phyloP scores from a whole-genome alignment of 64 coral and sea anemone genomes.

The Pocillopora damicornis region DNA sequence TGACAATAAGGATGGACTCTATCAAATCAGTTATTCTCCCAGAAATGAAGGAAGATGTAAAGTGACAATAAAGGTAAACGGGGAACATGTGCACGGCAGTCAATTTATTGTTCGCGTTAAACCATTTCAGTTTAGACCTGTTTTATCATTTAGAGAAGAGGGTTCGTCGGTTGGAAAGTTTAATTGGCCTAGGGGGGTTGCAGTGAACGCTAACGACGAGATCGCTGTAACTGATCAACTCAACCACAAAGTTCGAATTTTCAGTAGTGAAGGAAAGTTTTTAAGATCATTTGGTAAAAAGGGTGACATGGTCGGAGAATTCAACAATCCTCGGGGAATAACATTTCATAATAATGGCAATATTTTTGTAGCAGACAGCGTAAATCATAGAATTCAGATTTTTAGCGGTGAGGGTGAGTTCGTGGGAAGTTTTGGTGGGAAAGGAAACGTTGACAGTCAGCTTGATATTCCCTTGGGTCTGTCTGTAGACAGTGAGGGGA shows the following conservation, averaged over 20 bases:
- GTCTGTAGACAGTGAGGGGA: slow-evolving; percentile 42
- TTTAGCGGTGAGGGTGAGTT: slow-evolving; percentile 22
- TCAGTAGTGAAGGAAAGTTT: neutral
- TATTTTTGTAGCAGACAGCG: slow-evolving; percentile 3
- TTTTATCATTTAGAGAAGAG: slow-evolving; percentile 16
- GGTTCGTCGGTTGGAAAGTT: slow-evolving; percentile 7
- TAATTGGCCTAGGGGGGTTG: slow-evolving; percentile 12
- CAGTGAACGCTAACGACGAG: slow-evolving; percentile 37
- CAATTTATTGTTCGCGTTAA: slow-evolving; percentile 19
- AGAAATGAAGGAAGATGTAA: neutral
- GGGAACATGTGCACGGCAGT: slow-evolving; percentile 24
- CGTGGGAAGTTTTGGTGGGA: slow-evolving; percentile 5
- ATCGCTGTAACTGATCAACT: slow-evolving; percentile 15
- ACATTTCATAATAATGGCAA: slow-evolving; percentile 31
- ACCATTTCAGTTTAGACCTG: slow-evolving; percentile 27
- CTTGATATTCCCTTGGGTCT: slow-evolving; percentile 16
- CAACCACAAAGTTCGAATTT: slow-evolving; percentile 15
- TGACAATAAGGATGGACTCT: slow-evolving; percentile 53
- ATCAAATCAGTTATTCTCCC: slow-evolving; percentile 30
- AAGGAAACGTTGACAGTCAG: slow-evolving; percentile 20
- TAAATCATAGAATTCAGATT: neutral
- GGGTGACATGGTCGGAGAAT: neutral
- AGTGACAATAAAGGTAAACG: slow-evolving; percentile 11
- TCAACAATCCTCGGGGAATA: slow-evolving; percentile 3
- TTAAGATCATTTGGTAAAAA: slow-evolving; percentile 16